phyloP scores from a whole-genome alignment of 2,888 invertebrate species.

The Cerceris ruficornis region DNA sequence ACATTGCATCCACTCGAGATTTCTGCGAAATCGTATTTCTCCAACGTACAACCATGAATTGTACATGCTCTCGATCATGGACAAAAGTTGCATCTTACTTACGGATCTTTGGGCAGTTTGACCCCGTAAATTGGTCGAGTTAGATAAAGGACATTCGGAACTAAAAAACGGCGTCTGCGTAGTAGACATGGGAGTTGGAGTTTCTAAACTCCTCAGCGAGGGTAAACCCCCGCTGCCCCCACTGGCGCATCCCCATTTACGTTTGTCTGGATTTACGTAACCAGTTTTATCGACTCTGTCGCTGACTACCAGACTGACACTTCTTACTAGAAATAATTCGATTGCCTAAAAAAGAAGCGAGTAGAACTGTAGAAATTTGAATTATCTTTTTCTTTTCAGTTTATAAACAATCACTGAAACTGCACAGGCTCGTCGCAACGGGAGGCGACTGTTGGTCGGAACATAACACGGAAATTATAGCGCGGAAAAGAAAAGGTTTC shows the following conservation, averaged over 20 bases:
- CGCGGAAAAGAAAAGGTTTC: background rate
- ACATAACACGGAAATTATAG: no score
- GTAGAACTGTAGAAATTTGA: background rate
- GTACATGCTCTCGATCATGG: background rate
- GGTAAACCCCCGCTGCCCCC: conserved; percentile 80
- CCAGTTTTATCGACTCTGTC: conserved; percentile 78
- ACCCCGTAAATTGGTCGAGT: conserved; percentile 78
- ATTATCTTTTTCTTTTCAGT: background rate
- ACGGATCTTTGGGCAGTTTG: conserved; percentile 80
- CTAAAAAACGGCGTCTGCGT: conserved; percentile 76
- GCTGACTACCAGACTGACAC: conserved; percentile 85
- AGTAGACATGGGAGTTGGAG: conserved; percentile 76
- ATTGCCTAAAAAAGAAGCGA: conserved; percentile 82
- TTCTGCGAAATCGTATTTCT: conserved; percentile 76
- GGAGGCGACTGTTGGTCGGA: no score
- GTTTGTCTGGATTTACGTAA: conserved; percentile 70
- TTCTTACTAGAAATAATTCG: conserved; percentile 85
- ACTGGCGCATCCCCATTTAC: conserved; percentile 79
- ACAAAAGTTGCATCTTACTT: conserved; percentile 42
- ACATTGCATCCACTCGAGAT: conserved; percentile 91
- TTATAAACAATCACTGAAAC: background rate
- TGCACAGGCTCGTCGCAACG: no score
- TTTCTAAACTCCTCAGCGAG: conserved; percentile 80
- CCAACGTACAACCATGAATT: background rate
- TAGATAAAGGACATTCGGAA: conserved; percentile 79